Evolutionary conservation across 2,113 vertebrate species (phyloP).

Genomic region (Equus przewalskii): DNA sequence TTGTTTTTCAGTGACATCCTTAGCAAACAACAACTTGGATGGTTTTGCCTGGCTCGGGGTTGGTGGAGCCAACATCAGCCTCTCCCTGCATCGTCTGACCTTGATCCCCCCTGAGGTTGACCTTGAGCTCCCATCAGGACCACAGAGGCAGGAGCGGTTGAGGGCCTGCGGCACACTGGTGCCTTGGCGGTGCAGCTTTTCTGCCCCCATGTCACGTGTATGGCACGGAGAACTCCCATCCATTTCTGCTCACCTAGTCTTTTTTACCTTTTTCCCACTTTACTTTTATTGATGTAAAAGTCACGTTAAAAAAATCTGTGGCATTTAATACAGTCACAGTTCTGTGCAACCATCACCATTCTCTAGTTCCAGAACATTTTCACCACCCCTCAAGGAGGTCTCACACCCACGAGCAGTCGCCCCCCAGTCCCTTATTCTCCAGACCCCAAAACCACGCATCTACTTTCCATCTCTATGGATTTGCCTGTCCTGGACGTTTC

Average conservation of each 20-base stretch:
- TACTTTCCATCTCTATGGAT: neutral
- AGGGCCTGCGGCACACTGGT: accelerated
- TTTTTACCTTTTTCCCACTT: neutral
- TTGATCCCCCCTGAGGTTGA: neutral
- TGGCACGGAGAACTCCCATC: too few species aligned
- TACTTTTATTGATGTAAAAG: neutral
- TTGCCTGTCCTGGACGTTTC: neutral
- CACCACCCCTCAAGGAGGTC: neutral
- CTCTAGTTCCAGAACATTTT: neutral
- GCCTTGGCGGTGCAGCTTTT: accelerated
- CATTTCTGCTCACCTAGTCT: accelerated
- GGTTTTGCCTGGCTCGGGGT: neutral
- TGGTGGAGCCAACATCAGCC: neutral
- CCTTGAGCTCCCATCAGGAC: neutral
- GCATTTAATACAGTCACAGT: neutral
- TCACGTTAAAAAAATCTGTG: neutral
- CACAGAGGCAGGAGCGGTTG: neutral
- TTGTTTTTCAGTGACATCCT: neutral
- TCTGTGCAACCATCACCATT: too few species aligned
- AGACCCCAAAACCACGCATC: neutral
- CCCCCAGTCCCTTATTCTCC: accelerated
- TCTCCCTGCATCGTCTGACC: neutral
- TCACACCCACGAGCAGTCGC: neutral
- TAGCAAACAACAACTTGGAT: neutral
- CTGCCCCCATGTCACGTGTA: accelerated